Evolutionary conservation across 2,113 vertebrate species (phyloP).

Genomic region (Lampris incognitus): DNA sequence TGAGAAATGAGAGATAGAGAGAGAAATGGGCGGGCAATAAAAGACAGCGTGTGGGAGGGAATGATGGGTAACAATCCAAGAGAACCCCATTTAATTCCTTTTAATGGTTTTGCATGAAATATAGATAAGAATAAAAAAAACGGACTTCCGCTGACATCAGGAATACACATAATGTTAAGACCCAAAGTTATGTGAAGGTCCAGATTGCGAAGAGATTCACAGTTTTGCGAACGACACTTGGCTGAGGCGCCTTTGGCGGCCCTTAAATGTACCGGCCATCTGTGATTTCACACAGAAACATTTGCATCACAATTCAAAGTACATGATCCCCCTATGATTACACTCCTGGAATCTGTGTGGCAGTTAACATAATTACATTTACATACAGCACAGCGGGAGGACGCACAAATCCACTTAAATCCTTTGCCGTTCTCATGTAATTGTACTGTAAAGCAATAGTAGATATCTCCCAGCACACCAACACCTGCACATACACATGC

Average conservation of each 20-base stretch:
- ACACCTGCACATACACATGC: not conserved
- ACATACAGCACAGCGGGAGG: not conserved
- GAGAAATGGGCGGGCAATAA: no score
- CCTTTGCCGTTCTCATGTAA: slow-evolving; percentile 20
- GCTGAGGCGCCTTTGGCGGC: slow-evolving; percentile 1
- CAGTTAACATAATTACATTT: not conserved
- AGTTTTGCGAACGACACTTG: not conserved
- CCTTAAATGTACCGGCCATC: not conserved
- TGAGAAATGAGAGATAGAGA: no score
- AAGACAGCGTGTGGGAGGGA: no score
- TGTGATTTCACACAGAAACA: not conserved
- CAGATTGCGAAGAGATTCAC: slow-evolving; percentile 3
- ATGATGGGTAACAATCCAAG: no score
- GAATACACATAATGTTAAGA: slow-evolving; percentile 24
- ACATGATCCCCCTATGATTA: slow-evolving; percentile 9
- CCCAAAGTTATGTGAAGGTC: not conserved
- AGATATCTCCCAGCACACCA: slow-evolving; percentile 29
- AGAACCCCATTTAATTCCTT: no score
- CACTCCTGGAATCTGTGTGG: not conserved
- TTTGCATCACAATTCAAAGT: slow-evolving; percentile 16
- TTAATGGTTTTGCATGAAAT: no score
- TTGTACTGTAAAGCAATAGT: slow-evolving; percentile 5
- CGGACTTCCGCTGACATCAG: slow-evolving; percentile 26
- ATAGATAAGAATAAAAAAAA: no score
- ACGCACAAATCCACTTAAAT: slow-evolving; percentile 14